These are phyloP conservation scores for Eupsittula cactorum DNA, from an alignment of 2,113 vertebrate genomes.

Conservation along the genomic window DNA sequence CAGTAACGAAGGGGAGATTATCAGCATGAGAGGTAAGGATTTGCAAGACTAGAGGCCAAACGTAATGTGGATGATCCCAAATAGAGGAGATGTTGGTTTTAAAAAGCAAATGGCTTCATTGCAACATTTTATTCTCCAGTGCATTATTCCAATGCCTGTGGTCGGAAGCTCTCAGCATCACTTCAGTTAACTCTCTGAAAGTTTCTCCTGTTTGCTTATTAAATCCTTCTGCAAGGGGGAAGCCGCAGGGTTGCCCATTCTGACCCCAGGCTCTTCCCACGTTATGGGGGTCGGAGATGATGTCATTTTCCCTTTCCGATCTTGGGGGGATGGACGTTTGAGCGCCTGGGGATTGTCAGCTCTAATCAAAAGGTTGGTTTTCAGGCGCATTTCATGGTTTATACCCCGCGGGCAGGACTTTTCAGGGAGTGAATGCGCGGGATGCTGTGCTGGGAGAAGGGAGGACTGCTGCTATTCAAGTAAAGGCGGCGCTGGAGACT, in stretches of 20 bases:
- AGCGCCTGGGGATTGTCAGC: constrained; percentile 13
- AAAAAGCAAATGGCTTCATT: neutral
- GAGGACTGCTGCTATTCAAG: constrained; percentile 28
- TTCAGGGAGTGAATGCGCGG: constrained; percentile 28
- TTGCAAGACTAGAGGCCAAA: neutral
- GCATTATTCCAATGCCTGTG: fast-evolving
- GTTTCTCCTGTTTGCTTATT: neutral
- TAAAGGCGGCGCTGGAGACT: neutral
- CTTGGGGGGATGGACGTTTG: neutral
- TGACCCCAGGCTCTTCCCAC: neutral
- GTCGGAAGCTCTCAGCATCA: neutral
- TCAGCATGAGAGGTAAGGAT: neutral
- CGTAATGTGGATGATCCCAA: neutral
- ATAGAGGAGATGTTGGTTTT: neutral
- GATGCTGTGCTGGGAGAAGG: constrained; percentile 51
- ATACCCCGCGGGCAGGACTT: constrained; percentile 29
- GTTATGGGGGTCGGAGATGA: neutral
- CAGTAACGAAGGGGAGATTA: fast-evolving
- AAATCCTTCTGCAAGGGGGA: neutral
- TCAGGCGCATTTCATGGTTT: constrained; percentile 63
- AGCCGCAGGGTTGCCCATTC: neutral
- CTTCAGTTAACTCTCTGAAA: neutral
- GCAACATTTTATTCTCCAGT: fast-evolving
- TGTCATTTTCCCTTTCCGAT: constrained; percentile 27
- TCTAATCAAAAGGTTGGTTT: constrained; percentile 59